Evolutionary conservation across 1,140 invertebrate species (phyloP), one percentile per base, ranked within the genome.

Genomic region (Dysdera silvatica): DNA sequence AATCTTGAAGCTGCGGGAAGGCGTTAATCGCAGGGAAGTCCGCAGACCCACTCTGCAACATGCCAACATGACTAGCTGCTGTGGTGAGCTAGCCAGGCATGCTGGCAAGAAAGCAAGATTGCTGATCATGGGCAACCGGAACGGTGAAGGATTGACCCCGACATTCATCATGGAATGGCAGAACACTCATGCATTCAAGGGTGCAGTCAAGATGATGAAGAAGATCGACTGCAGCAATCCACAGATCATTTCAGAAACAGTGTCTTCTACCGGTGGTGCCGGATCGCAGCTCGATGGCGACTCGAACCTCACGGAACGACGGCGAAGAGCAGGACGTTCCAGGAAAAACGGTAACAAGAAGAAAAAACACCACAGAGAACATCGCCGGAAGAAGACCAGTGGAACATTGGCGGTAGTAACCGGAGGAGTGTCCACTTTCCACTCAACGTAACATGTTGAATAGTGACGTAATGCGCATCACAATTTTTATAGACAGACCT

Each of bases 61-160:
- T 37, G 73, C 75, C 43, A 71, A 73, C 45, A 74, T 75, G 26
- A 74, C 76, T 16, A 57, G 68, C 4, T 81, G 80, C 67, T 78
- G 76, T 59, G 71, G 73, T 20, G 67, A 70, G 8, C 61, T 69
- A 28, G 58, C 72, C 54, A 68, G 71, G 40, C 68, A 66, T 20
- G 65, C 61, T 33, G 70, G 69, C 12, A 67, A 70, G 40, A 63
- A 70, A 43, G 55, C 61, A 7, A 69, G 67, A 57, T 81, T 77
- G 66, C 75, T 82, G 26, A 74, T 82, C 26, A 82, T 82, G 80
- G 81, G 80, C 14, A 68, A 72, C 49, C 71, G 70, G 16, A 63
- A 68, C 16, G 74, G 74, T 5, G 67, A 73, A n/a, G 68, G 74
- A 40, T 69, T 78, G 1, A 69, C 77, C 16, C 75, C 78, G n/a